Evolutionary conservation across 2,888 invertebrate genomes (phyloP).

Genomic region (Zhuqinia jingwanae): DNA sequence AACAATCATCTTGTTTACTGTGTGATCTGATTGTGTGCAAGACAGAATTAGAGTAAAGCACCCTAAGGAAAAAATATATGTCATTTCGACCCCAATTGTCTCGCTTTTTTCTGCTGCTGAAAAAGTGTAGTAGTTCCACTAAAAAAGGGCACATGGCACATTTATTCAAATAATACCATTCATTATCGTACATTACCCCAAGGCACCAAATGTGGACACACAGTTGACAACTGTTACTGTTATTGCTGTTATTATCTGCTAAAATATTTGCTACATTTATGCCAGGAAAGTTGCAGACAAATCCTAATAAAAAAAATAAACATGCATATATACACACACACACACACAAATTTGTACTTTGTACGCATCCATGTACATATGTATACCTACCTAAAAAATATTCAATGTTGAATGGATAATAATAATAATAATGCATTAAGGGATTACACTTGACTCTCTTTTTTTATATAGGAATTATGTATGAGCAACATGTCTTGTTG

Average conservation of each 20-base stretch:
- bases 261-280: slow-evolving; percentile 1
- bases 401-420: too few relatives aligned
- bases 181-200: slow-evolving; percentile 55
- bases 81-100: too few relatives aligned
- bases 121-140: slow-evolving; percentile 4
- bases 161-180: slow-evolving; percentile 57
- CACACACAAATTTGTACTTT: too few relatives aligned
- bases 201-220: neutral
- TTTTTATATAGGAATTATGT: too few relatives aligned
- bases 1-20: slow-evolving; percentile 16
- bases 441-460: too few relatives aligned
- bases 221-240: slow-evolving; percentile 44
- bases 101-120: neutral
- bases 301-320: too few relatives aligned
- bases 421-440: too few relatives aligned
- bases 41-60: neutral
- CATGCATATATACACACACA: neutral
- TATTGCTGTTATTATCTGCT: slow-evolving; percentile 10
- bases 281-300: neutral
- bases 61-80: slow-evolving; percentile 11
- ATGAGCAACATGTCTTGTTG: too few relatives aligned
- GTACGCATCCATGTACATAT: too few relatives aligned
- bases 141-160: slow-evolving; percentile 39
- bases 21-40: slow-evolving; percentile 18
- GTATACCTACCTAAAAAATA: too few relatives aligned